A percentile compares a stretch with the other conserved stretches of the same genome.
These are phyloP conservation scores for Pseudonaja textilis DNA, from an alignment of 2,113 vertebrate genomes.

Conservation along the genomic window DNA sequence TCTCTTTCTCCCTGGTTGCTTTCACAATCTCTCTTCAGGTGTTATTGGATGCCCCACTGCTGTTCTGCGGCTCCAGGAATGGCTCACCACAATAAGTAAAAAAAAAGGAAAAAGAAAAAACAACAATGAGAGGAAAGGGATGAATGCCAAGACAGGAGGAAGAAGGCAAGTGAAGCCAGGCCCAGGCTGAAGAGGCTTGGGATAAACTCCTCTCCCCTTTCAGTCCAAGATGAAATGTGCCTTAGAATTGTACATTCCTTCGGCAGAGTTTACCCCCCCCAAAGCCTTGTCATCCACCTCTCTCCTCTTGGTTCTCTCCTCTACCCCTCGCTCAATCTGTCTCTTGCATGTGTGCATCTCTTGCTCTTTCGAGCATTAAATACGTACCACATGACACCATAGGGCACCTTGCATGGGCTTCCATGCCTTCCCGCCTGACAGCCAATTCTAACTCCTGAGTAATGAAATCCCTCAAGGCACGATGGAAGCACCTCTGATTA, in stretches of 20 bases:
- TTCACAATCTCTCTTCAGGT: slow-evolving; percentile 51
- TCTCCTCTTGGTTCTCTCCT: background rate
- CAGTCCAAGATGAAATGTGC: slow-evolving; percentile 27
- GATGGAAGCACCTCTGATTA: slow-evolving; percentile 47
- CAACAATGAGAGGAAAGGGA: background rate
- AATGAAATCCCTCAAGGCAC: slow-evolving; percentile 43
- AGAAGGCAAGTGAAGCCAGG: background rate
- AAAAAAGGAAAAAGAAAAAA: background rate
- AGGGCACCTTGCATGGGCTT: slow-evolving; percentile 66
- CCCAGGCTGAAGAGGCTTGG: background rate
- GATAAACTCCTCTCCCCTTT: background rate
- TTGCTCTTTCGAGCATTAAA: slow-evolving; percentile 63
- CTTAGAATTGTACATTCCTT: slow-evolving; percentile 2
- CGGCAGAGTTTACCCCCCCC: background rate
- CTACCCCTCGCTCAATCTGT: background rate
- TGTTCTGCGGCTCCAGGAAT: slow-evolving; percentile 1
- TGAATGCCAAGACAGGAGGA: slow-evolving; percentile 19
- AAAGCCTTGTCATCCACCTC: background rate
- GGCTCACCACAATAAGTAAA: slow-evolving; percentile 8
- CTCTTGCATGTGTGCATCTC: slow-evolving; percentile 45
- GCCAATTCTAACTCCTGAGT: slow-evolving; percentile 55
- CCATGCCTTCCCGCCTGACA: slow-evolving; percentile 59
- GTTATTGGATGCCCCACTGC: slow-evolving; percentile 6
- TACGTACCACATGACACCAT: slow-evolving; percentile 62
- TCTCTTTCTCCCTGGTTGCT: slow-evolving; percentile 20